phyloP scores from a whole-genome alignment of 2,113 vertebrate species.

The Cyprinodon variegatus region DNA sequence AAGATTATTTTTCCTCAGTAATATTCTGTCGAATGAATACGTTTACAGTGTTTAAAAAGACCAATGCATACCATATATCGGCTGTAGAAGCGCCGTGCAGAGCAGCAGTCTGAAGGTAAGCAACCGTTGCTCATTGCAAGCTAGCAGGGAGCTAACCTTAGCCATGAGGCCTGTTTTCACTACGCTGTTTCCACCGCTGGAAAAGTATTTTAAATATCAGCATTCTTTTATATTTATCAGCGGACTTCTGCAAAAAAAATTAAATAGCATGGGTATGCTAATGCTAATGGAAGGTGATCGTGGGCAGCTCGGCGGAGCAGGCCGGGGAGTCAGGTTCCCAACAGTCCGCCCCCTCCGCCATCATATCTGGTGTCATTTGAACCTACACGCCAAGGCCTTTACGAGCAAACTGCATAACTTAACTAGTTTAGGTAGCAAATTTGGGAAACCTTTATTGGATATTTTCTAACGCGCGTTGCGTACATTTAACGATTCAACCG shows the following conservation, averaged over 20 bases:
- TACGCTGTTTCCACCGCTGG: accelerated
- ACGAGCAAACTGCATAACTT: slow-evolving; percentile 33
- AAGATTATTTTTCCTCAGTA: slow-evolving; percentile 63
- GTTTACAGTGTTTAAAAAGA: slow-evolving; percentile 73
- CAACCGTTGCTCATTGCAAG: slow-evolving; percentile 65
- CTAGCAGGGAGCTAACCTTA: slow-evolving; percentile 45
- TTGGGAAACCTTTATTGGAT: slow-evolving; percentile 21
- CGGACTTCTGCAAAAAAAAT: slow-evolving; percentile 18
- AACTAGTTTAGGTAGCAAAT: slow-evolving; percentile 20
- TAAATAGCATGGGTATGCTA: slow-evolving; percentile 22
- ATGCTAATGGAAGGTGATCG: slow-evolving; percentile 51
- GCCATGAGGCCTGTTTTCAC: not conserved
- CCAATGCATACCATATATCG: slow-evolving; percentile 71
- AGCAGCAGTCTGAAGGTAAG: slow-evolving; percentile 80
- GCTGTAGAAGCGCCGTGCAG: slow-evolving; percentile 68
- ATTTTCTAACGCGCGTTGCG: not conserved
- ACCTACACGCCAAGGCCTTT: slow-evolving; percentile 57
- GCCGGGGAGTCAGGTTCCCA: slow-evolving; percentile 58
- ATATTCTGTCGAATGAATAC: slow-evolving; percentile 74
- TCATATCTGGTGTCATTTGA: slow-evolving; percentile 74
- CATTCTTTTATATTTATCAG: not conserved
- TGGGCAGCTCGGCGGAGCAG: slow-evolving; percentile 55
- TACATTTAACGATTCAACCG: not conserved
- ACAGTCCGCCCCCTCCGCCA: slow-evolving; percentile 77
- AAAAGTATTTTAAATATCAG: no score